Evolutionary conservation across 2,888 invertebrate species (phyloP), one percentile per base, ranked within the genome.

Genomic region (Nomada ruficornis): DNA sequence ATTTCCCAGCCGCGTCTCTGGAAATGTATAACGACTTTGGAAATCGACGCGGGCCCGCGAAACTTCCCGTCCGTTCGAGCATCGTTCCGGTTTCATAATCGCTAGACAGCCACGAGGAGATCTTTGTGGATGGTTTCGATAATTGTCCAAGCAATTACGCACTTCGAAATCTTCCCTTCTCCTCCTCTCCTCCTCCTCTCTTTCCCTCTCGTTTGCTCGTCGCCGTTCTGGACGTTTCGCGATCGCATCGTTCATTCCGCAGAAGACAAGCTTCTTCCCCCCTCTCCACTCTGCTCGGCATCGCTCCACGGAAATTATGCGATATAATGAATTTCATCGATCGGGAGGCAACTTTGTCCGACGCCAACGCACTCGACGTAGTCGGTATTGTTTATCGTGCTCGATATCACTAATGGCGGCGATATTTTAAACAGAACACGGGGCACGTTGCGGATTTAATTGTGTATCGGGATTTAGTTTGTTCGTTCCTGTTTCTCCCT

Each of bases 241-340:
- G 59, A 59, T 15, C n/a, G 54, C 54, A n/a, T 54, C 54, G 7
- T n/a, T n/a, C 54, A 10, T n/a, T n/a, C 2, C 36, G 29, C 18
- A 5, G 54, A 63, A 54, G 63, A 63, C 15, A 23, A 63, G 64
- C 26, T 47, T 18, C 26, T 5, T 23, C 26, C 11, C 1, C 18
- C 11, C 20, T 23, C 10, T 18, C 5, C 52, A 0, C 13, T 20
- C 2, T 42, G 13, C 7, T 47, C 4, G 9, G n/a, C 4, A 13
- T 23, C 23, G 44, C 9, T 47, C 29, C 44, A 62, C 26, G 55
- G 73, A 57, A 73, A 73, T 73, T 57, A 67, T 36, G 23, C 47
- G 10, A 59, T 44, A 52, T 68, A 80, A 80, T 79, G 79, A 80
- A 73, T 59, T 68, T 68, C 67, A 75, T 68, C 67, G 67, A 78